Base-by-base conservation (phyloP, 1,140 invertebrate genomes). In the Heliconius eleuchia region DNA sequence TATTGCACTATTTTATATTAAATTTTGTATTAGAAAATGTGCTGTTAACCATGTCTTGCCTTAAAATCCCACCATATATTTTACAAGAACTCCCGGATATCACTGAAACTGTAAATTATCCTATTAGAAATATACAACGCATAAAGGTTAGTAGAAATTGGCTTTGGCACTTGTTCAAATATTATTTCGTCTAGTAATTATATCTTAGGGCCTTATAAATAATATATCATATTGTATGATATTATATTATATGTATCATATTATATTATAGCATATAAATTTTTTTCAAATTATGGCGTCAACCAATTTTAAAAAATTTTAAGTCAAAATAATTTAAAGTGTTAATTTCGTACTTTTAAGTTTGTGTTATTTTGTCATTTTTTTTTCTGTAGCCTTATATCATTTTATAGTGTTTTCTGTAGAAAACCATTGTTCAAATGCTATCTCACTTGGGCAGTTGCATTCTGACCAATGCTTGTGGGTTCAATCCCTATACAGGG, bases 51-150 rank as follows among this genome's bases (percentile, higher is more conserved):
- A 82, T 93, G 92, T 88, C 89, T 85, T 82, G 74, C 75, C 79
- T 73, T 4, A 89, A 87, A 84, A 80, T 89, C 82, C 87, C 91
- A 42, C 92, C 90, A 34, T 92, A 90, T 78, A 82, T 95, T 75
- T 81, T 95, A 27, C 90, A 91, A 80, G 92, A 95, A 78, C 87
- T 94, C 60, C 87, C 92, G 70, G 88, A 93, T 84, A 89, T 94
- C 13, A 92, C 91, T 71, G 92, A 92, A 76, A 88, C 81, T 76
- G 87, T 94, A 72, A 89, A 91, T 77, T 93, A 87, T 84, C 94
- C 94, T 5, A 87, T 95, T 75, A 86, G 89, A 88, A 91, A 88
- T 82, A 90, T 92, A 76, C 93, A 94, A 82, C 89, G 94, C 2
- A 95, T 95, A 83, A 95, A 94, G 91, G 94, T 95, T 86, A 88